A percentile compares a stretch with the other conserved stretches of the same genome.
Conservation (phyloP, 2,797 vertebrate species). For the Harpagifer antarcticus region DNA sequence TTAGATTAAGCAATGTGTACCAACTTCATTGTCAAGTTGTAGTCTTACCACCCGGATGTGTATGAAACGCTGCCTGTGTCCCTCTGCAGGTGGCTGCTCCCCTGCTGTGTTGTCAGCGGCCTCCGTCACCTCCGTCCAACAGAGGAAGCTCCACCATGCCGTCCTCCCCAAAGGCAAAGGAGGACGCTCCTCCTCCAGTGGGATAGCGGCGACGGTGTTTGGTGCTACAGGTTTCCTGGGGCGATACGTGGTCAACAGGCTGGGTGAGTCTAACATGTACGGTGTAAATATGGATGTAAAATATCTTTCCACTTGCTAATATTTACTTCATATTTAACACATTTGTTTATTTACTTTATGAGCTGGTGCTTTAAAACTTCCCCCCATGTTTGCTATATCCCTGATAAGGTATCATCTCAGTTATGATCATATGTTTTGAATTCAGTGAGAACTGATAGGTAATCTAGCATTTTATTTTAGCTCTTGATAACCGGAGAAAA, state of each 20-base stretch:
- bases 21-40: no score
- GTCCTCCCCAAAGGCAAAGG: constrained; percentile 91
- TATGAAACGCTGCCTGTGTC: neutral
- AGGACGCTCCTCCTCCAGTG: constrained; percentile 94
- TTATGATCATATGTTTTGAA: no score
- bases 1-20: neutral
- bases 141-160: constrained; percentile 89
- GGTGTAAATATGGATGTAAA: neutral
- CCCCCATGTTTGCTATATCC: neutral
- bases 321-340: neutral
- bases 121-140: constrained; percentile 72
- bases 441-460: no score
- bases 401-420: neutral
- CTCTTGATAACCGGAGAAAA: no score
- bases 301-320: neutral
- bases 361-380: neutral
- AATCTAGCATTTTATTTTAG: no score
- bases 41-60: neutral
- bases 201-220: constrained; percentile 94
- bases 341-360: neutral
- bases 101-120: constrained; percentile 75
- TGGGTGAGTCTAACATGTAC: constrained; percentile 85
- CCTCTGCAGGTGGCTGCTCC: constrained; percentile 70
- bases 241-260: constrained; percentile 91
- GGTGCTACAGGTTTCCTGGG: constrained; percentile 96